phyloP scores from a whole-genome alignment of 2,797 vertebrate species.

The Mormyrops boulengeri region DNA sequence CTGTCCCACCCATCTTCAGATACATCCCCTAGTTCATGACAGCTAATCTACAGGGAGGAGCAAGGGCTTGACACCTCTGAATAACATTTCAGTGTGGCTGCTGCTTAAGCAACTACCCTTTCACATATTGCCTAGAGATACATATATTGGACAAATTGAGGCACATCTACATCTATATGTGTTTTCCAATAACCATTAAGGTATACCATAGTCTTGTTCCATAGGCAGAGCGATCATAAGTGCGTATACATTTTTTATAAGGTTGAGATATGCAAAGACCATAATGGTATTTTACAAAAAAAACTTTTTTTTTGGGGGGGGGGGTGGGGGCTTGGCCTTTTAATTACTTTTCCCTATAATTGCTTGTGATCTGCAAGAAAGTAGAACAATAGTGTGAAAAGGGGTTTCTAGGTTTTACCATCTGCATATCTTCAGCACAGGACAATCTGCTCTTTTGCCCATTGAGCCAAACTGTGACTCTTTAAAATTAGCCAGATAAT shows the following conservation, averaged over 20 bases:
- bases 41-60: conserved; percentile 30
- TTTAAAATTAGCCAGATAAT: not conserved
- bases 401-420: not conserved
- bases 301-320: too few relatives aligned
- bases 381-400: not conserved
- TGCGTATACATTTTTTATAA: not conserved
- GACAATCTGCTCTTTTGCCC: not conserved
- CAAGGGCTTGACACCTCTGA: not conserved
- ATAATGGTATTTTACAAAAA: not conserved
- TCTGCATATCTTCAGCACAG: not conserved
- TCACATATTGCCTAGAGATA: not conserved
- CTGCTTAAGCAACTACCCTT: not conserved
- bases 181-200: not conserved
- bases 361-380: not conserved
- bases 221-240: not conserved
- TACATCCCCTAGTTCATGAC: conserved; percentile 31
- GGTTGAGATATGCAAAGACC: not conserved
- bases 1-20: conserved; percentile 21
- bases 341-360: not conserved
- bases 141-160: not conserved
- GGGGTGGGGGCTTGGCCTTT: too few relatives aligned
- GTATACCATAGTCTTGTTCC: not conserved
- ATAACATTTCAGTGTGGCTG: not conserved
- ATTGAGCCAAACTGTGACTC: not conserved
- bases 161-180: not conserved